phyloP scores from a whole-genome alignment of 2,888 invertebrate species.

The Leptogaster cylindrica region DNA sequence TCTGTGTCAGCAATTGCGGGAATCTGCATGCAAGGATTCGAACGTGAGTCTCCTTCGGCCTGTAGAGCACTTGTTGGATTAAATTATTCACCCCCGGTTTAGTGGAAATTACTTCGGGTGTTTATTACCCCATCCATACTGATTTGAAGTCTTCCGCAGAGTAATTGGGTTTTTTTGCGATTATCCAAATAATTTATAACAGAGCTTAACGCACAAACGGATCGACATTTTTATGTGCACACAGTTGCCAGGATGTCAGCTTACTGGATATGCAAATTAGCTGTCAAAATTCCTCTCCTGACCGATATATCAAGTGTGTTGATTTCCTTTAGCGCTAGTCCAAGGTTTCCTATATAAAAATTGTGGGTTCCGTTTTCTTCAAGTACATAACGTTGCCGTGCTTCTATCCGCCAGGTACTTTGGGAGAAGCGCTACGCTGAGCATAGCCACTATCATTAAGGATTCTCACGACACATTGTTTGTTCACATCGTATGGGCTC shows the following conservation, averaged over 20 bases:
- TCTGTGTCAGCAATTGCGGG: conserved; percentile 22
- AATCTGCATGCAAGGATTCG: conserved; percentile 1
- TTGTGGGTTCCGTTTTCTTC: background rate
- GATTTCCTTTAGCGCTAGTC: background rate
- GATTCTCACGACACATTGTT: conserved; percentile 10
- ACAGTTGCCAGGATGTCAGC: background rate
- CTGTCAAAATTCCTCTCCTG: background rate
- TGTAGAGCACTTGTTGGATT: conserved; percentile 32
- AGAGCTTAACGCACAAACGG: background rate
- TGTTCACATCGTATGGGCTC: conserved; percentile 17
- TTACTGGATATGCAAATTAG: conserved; percentile 23
- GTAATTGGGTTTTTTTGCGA: background rate
- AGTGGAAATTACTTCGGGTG: too few relatives aligned
- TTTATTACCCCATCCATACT: too few relatives aligned
- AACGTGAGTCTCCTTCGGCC: background rate
- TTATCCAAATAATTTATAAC: background rate
- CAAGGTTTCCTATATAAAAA: background rate
- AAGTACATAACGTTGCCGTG: background rate
- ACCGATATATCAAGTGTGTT: background rate
- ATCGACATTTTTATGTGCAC: background rate
- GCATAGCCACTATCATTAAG: conserved; percentile 6
- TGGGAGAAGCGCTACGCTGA: conserved; percentile 1
- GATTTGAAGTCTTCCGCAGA: too few relatives aligned
- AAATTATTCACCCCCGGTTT: too few relatives aligned
- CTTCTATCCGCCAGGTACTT: conserved; percentile 14